Evolutionary conservation across 2,888 invertebrate genomes (phyloP).

Genomic region (Gastrophysa polygoni): DNA sequence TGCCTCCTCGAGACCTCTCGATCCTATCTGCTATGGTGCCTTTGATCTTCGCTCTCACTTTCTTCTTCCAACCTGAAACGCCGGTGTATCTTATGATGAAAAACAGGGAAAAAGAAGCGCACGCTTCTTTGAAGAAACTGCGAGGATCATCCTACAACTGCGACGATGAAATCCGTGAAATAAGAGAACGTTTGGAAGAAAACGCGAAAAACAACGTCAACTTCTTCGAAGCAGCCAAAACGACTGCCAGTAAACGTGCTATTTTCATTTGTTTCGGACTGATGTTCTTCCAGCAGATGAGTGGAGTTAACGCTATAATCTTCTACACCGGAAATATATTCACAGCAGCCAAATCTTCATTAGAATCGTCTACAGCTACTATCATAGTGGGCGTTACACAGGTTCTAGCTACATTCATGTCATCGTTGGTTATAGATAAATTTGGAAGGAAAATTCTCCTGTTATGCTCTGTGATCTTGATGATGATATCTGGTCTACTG

Average conservation of each 20-base stretch:
- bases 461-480: constrained; percentile 70
- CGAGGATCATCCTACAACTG: constrained; percentile 76
- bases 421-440: constrained; percentile 79
- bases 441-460: constrained; percentile 80
- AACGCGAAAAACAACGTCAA: constrained; percentile 21
- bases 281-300: constrained; percentile 89
- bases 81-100: constrained; percentile 75
- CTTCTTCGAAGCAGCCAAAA: constrained; percentile 35
- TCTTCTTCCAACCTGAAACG: constrained; percentile 87
- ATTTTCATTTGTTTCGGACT: constrained; percentile 75
- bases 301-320: constrained; percentile 83
- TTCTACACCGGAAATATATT: constrained; percentile 82
- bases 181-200: constrained; percentile 26
- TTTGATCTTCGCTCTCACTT: constrained; percentile 70
- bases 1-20: constrained; percentile 65
- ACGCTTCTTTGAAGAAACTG: constrained; percentile 71
- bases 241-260: constrained; percentile 60
- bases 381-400: constrained; percentile 84
- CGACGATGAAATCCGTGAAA: constrained; percentile 61
- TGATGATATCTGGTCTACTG: constrained; percentile 71
- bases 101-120: constrained; percentile 69
- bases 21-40: constrained; percentile 71
- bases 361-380: constrained; percentile 66
- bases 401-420: constrained; percentile 74
- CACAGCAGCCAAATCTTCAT: constrained; percentile 63